Percentiles rank a stretch among this genome's conserved stretches.
Evolutionary conservation across 2,797 vertebrate genomes (phyloP).

Genomic region (Falco peregrinus): DNA sequence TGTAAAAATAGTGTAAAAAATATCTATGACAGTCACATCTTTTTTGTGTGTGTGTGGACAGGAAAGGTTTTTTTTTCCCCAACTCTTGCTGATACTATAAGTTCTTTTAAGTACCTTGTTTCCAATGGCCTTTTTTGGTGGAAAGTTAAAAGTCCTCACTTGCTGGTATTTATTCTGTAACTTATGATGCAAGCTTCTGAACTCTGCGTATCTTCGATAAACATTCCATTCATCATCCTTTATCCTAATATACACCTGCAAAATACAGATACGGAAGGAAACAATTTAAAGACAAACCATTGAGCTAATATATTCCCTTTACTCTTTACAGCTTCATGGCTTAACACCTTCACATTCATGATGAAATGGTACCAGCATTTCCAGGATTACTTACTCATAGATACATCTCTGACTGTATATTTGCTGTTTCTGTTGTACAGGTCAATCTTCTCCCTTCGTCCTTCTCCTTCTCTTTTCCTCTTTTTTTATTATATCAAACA

Average conservation of each 20-base stretch:
- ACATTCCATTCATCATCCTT: slow-evolving; percentile 98
- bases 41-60: neutral
- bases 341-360: neutral
- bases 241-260: slow-evolving; percentile 95
- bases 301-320: neutral
- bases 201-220: slow-evolving; percentile 93
- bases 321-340: neutral
- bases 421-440: neutral
- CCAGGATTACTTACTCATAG: neutral
- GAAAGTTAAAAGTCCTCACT: slow-evolving; percentile 90
- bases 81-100: neutral
- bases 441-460: neutral
- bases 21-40: neutral
- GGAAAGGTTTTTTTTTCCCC: neutral
- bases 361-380: neutral
- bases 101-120: slow-evolving; percentile 87
- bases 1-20: neutral
- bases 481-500: neutral
- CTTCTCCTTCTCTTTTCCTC: neutral
- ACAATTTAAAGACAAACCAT: neutral
- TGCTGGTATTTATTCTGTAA: slow-evolving; percentile 88
- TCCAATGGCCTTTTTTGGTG: slow-evolving; percentile 97
- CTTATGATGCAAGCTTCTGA: slow-evolving; percentile 90
- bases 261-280: neutral
- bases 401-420: neutral